Conservation (phyloP, 2,113 vertebrate species). For the Tetraodon nigroviridis region DNA sequence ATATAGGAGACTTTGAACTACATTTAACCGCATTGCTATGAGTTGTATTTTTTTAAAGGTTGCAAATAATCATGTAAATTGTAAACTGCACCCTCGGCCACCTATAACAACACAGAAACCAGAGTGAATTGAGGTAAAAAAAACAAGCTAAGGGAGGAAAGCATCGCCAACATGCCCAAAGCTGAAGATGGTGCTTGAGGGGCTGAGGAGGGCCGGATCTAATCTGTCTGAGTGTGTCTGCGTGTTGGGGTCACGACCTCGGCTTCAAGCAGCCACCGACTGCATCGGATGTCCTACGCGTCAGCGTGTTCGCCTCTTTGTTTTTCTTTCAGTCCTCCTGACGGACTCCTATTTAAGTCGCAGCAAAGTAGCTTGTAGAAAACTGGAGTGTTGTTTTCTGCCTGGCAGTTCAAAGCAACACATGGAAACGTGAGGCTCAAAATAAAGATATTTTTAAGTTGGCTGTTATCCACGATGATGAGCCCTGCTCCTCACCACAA, state of each 20-base stretch:
- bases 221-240: conserved; percentile 11
- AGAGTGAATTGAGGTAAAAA: background rate
- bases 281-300: conserved; percentile 34
- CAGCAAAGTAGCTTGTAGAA: background rate
- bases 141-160: background rate
- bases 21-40: too few relatives aligned
- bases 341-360: conserved; percentile 3
- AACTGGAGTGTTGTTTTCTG: too few relatives aligned
- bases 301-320: conserved; percentile 7
- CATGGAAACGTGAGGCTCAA: too few relatives aligned
- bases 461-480: too few relatives aligned
- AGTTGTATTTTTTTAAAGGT: too few relatives aligned
- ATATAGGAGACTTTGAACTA: too few relatives aligned
- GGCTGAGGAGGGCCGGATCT: conserved; percentile 18
- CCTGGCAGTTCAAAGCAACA: too few relatives aligned
- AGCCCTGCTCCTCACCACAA: too few relatives aligned
- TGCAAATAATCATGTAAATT: too few relatives aligned
- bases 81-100: too few relatives aligned
- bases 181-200: conserved; percentile 19
- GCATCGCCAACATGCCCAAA: conserved; percentile 31
- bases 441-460: too few relatives aligned
- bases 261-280: conserved; percentile 35
- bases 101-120: background rate
- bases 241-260: conserved; percentile 28
- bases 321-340: conserved; percentile 2